Conservation (phyloP, 2,113 vertebrate genomes). For the Verasper variegatus region DNA sequence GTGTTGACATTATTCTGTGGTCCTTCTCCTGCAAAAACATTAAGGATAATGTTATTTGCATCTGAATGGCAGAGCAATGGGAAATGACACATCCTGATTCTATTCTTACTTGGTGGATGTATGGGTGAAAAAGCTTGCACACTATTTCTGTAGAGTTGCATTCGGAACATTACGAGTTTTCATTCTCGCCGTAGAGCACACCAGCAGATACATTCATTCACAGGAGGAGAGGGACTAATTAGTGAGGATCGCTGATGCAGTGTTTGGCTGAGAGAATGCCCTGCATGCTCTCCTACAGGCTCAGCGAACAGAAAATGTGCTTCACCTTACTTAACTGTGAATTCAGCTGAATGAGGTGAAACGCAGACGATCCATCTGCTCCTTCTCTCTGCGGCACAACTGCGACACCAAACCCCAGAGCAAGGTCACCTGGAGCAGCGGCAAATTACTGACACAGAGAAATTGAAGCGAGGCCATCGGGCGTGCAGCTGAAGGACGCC, state of each 20-base stretch:
- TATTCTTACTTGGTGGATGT: not conserved
- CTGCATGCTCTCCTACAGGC: not conserved
- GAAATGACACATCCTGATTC: not conserved
- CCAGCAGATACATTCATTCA: constrained; percentile 11
- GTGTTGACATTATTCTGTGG: constrained; percentile 3
- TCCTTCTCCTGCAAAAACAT: not conserved
- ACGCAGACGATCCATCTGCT: not conserved
- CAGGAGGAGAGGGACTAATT: not conserved
- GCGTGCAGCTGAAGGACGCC: constrained; percentile 15
- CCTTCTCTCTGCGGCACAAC: not conserved
- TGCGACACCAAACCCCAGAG: constrained; percentile 19
- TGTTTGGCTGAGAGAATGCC: constrained; percentile 1
- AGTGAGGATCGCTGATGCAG: not conserved
- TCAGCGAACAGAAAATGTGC: not conserved
- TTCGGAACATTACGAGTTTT: not conserved
- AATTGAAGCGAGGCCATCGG: constrained; percentile 46
- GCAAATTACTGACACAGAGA: constrained; percentile 51
- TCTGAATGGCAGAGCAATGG: no score
- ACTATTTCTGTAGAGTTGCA: not conserved
- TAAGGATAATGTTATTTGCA: not conserved
- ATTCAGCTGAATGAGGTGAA: not conserved
- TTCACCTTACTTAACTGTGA: not conserved
- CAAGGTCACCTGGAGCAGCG: constrained; percentile 34
- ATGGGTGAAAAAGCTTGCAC: not conserved
- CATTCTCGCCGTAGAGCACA: not conserved